Evolutionary conservation across 2,888 invertebrate genomes (phyloP).

Genomic region (Acronicta leporina): DNA sequence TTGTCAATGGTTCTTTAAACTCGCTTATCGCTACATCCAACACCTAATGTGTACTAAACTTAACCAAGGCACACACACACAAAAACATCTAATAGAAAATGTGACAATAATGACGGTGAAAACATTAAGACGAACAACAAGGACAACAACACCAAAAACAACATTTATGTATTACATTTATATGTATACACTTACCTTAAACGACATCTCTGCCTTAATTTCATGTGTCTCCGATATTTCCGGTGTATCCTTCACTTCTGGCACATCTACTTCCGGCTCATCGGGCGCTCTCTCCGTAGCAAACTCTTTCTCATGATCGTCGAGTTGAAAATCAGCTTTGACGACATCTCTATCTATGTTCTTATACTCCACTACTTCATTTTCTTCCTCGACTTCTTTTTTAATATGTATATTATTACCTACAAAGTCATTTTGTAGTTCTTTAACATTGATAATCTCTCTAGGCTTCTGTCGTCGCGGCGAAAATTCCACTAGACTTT

Average conservation of each 20-base stretch:
- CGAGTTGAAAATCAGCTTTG: conserved; percentile 16
- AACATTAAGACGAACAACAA: conserved; percentile 7
- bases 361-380: conserved; percentile 4
- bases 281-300: conserved; percentile 34
- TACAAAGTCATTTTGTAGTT: conserved; percentile 83
- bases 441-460: conserved; percentile 84
- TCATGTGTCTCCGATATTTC: conserved; percentile 1
- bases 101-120: no score
- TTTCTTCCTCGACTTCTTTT: conserved; percentile 68
- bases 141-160: background rate
- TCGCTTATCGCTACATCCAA: no score
- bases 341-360: conserved; percentile 13
- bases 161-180: background rate
- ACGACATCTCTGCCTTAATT: conserved; percentile 26
- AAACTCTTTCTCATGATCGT: conserved; percentile 38
- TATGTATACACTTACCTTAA: conserved; percentile 28
- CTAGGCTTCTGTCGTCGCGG: conserved; percentile 73
- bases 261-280: background rate
- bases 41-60: no score
- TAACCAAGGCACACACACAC: background rate
- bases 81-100: background rate
- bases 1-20: no score
- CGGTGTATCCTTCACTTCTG: background rate
- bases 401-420: conserved; percentile 79
- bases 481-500: conserved; percentile 70